Evolutionary conservation across 2,888 invertebrate genomes (phyloP), one percentile per base, ranked within the genome.

Genomic region (Bimastos eiseni): DNA sequence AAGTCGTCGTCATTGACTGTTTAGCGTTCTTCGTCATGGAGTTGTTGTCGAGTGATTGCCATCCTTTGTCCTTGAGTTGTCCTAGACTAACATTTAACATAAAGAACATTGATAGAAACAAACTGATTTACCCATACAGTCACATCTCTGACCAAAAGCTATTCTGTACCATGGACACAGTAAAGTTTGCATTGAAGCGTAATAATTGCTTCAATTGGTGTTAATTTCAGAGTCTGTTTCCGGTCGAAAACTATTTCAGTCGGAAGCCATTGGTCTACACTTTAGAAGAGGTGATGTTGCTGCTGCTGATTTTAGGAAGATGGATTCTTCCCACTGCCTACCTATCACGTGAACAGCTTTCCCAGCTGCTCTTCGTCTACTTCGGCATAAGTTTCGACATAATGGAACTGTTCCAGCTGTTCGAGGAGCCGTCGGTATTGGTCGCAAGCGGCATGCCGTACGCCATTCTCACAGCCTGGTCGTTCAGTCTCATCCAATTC

Each of bases 401-500:
- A 91, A 93, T 94, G 92, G 94, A 94, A 90, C 92, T 94, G 34
- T 93, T 94, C 91, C 92, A 93, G 34, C 91, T 94, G 21, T 93
- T 94, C 90, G 93, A 93, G 83, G 94, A 94, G 90, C 91, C 92
- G 15, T 92, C 91, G 34, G 93, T 94, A 38, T 90, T 93, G 30
- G 92, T 93, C 11, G 93, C 94, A 90, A 92, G 93, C 24, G 92
- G 92, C 21, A 92, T 95, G 90, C 88, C 37, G 37, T 92, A 91
- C 34, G 96, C 98, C 49, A 94, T 94, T 44, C 93, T 95, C 33
- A 93, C 93, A 2, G 93, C 94, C 24, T 95, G 94, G 94, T 93
- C 94, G 15, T 92, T 94, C 92, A 94, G 94, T 91, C 91, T 95
- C 83, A 89, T 94, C 37, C 95, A 95, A 93, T 95, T 95, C 92